Conservation (phyloP, 2,113 vertebrate species). For the Dinomys branickii region DNA sequence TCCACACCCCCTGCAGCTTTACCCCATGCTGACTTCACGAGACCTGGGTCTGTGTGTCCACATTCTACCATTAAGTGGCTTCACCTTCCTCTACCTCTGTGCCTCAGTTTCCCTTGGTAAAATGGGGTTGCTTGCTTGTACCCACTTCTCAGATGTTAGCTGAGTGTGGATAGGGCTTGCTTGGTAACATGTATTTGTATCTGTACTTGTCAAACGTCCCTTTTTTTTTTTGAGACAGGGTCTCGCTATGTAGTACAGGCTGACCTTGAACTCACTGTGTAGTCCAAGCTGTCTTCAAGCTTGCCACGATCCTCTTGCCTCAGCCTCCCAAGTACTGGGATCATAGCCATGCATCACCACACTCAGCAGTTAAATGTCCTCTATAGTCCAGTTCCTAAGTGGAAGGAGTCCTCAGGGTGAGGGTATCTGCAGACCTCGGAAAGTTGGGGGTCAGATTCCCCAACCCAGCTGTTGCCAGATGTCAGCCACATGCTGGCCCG, state of each 20-base stretch:
- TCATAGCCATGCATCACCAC: neutral
- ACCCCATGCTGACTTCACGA: neutral
- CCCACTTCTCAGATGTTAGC: neutral
- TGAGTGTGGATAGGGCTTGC: neutral
- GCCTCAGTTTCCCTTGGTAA: constrained; percentile 54
- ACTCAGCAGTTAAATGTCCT: neutral
- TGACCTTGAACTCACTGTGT: neutral
- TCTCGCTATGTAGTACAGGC: neutral
- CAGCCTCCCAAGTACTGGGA: neutral
- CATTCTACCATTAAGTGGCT: neutral
- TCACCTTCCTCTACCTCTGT: neutral
- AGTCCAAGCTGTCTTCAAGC: neutral
- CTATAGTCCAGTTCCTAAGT: neutral
- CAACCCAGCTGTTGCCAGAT: too few species aligned
- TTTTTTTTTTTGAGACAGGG: neutral
- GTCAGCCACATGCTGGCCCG: neutral
- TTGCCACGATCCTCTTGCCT: neutral
- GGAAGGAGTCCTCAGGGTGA: neutral
- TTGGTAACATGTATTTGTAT: neutral
- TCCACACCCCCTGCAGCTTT: rapidly evolving
- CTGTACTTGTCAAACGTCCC: neutral
- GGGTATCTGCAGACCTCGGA: neutral
- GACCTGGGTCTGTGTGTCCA: neutral
- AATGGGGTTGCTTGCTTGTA: neutral
- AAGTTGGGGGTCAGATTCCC: neutral